Conservation (phyloP, 2,797 vertebrate species). For the Hippocampus kuda region DNA sequence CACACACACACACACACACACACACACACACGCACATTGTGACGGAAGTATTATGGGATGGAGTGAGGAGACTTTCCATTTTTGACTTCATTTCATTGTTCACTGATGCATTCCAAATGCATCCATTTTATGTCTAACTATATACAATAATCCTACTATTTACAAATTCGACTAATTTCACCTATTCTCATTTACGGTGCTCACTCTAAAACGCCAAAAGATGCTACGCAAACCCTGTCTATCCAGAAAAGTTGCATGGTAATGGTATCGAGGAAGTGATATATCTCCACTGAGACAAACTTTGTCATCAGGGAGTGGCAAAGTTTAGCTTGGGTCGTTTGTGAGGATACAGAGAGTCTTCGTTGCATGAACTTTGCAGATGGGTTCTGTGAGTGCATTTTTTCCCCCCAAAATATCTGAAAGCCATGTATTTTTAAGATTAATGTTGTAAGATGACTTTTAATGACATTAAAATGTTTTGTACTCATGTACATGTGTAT, state of each 20-base stretch:
- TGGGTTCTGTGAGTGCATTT: no score
- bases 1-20: not conserved
- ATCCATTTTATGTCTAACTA: not conserved
- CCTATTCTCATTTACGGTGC: not conserved
- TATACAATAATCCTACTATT: not conserved
- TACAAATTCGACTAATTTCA: not conserved
- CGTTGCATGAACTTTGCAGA: not conserved
- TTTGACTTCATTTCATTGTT: not conserved
- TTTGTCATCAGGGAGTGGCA: not conserved
- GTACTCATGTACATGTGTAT: no score
- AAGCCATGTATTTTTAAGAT: no score
- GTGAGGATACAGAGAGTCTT: not conserved
- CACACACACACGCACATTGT: no score
- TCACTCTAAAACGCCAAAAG: not conserved
- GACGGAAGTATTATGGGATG: not conserved
- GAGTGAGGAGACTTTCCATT: not conserved
- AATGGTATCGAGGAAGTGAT: not conserved
- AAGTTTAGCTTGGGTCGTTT: not conserved
- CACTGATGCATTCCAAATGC: not conserved
- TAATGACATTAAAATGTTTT: no score
- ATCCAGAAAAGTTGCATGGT: not conserved
- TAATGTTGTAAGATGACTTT: no score
- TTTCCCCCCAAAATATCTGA: no score
- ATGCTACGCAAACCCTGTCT: not conserved
- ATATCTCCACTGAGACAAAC: not conserved